phyloP scores from a whole-genome alignment of 1,140 invertebrate genomes.

The Dinoponera quadriceps region DNA sequence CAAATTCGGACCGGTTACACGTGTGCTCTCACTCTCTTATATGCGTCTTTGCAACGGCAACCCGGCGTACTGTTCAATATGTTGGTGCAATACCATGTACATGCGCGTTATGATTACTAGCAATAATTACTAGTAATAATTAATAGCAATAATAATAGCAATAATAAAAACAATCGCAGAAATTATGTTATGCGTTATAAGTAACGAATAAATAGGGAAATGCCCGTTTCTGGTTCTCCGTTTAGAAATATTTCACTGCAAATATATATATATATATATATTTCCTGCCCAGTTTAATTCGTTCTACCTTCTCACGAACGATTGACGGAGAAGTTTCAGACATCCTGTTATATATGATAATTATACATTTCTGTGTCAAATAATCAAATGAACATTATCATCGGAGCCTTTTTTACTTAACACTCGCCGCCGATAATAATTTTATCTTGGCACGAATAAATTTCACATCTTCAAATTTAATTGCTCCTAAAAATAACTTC shows the following conservation, averaged over 20 bases:
- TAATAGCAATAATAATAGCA: not conserved
- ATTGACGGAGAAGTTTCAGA: no score
- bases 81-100: no score
- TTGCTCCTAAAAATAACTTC: conserved; percentile 14
- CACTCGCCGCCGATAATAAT: not conserved
- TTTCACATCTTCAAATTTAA: not conserved
- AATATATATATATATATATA: not conserved
- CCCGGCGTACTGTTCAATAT: no score
- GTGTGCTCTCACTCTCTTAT: no score
- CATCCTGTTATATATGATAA: conserved; percentile 7
- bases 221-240: not conserved
- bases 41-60: no score
- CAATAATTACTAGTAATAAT: no score
- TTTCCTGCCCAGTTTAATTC: no score
- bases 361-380: not conserved
- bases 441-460: not conserved
- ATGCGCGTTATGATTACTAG: no score
- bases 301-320: no score
- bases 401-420: no score
- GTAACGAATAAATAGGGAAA: not conserved
- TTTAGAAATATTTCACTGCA: not conserved
- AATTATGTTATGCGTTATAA: not conserved
- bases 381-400: no score
- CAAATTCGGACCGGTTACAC: no score
- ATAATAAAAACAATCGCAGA: not conserved